A percentile compares a stretch with the other conserved stretches of the same genome.
Evolutionary conservation across 2,797 vertebrate genomes (phyloP).

Genomic region (Kryptopterus vitreolus): DNA sequence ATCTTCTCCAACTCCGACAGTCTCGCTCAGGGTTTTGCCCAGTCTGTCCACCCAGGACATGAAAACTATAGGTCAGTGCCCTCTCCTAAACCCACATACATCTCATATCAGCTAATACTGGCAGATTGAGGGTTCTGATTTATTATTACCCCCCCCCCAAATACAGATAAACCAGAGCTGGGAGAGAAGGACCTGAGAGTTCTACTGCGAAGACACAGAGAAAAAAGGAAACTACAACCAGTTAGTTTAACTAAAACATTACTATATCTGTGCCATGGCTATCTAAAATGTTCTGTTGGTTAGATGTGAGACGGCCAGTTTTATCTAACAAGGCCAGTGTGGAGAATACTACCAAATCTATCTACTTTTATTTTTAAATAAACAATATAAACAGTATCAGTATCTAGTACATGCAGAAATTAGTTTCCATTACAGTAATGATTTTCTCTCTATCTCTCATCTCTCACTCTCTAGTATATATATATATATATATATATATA

Average conservation of each 20-base stretch:
- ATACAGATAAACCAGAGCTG: constrained; percentile 87
- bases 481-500: too few species aligned
- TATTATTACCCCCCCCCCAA: neutral
- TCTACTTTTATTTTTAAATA: neutral
- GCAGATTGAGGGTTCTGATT: neutral
- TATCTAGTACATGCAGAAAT: neutral
- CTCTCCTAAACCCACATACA: neutral
- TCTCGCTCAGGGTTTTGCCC: constrained; percentile 86
- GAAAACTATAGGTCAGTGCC: constrained; percentile 86
- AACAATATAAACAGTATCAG: neutral
- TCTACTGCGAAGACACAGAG: constrained; percentile 88
- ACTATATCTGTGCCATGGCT: neutral
- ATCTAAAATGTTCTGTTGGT: constrained; percentile 1
- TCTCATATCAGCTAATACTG: neutral
- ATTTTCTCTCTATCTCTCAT: too few species aligned
- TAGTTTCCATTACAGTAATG: neutral
- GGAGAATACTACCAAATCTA: neutral
- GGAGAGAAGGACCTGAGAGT: constrained; percentile 86
- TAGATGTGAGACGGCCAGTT: neutral
- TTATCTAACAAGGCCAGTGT: neutral
- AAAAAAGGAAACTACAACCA: constrained; percentile 91
- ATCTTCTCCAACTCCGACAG: constrained; percentile 77
- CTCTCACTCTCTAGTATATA: too few species aligned
- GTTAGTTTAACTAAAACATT: constrained; percentile 71
- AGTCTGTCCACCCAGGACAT: constrained; percentile 92